Percentiles rank a stretch among this genome's conserved stretches.
Evolutionary conservation across 2,113 vertebrate species (phyloP).

Genomic region (Cranoglanis bouderius): DNA sequence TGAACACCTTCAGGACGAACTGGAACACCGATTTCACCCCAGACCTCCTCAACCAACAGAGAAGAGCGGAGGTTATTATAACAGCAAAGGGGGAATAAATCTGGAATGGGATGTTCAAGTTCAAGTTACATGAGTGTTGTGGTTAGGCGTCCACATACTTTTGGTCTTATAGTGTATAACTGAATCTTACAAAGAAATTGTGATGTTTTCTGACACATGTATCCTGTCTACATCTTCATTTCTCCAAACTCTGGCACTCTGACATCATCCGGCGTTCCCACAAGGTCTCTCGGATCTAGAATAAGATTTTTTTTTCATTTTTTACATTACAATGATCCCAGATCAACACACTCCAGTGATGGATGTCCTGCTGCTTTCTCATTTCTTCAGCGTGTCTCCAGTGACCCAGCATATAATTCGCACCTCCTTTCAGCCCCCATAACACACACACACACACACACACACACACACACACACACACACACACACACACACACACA

Average conservation of each 20-base stretch:
- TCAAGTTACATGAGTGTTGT: neutral
- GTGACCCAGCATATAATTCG: constrained; percentile 18
- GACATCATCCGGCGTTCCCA: neutral
- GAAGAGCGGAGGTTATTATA: neutral
- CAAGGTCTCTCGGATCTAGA: neutral
- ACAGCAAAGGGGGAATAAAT: neutral
- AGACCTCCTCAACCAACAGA: too few species aligned
- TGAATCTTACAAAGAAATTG: neutral
- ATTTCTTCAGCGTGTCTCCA: constrained; percentile 14
- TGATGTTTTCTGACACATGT: neutral
- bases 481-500: constrained; percentile 24
- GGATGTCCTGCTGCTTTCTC: constrained; percentile 36
- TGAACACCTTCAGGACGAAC: too few species aligned
- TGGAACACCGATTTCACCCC: neutral
- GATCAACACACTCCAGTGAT: constrained; percentile 8
- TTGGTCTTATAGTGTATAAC: neutral
- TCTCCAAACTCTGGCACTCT: neutral
- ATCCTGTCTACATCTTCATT: neutral
- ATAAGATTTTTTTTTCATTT: constrained; percentile 6
- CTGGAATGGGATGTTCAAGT: neutral
- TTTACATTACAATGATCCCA: neutral
- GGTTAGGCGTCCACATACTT: neutral
- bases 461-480: constrained; percentile 27
- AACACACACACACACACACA: constrained; percentile 22
- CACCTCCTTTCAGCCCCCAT: neutral